These are phyloP conservation scores for Neomicropteryx cornuta DNA, from an alignment of 1,140 invertebrate genomes.

Conservation along the genomic window DNA sequence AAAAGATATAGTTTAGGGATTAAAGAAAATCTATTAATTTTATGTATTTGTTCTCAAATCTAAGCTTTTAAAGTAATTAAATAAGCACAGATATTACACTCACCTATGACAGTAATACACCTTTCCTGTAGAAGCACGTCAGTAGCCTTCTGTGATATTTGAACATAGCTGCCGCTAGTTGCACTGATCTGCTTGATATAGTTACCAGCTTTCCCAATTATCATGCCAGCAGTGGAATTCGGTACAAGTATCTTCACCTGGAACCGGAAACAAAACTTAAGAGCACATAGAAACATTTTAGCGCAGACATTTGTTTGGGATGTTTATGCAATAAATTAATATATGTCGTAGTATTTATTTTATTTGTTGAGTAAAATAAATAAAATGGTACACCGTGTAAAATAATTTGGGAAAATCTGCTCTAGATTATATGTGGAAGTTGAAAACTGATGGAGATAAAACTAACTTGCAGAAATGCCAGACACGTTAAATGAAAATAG, in stretches of 20 bases:
- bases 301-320: conserved; percentile 4
- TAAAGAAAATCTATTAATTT: conserved; percentile 1
- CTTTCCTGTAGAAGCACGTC: conserved; percentile 91
- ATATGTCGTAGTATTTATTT: too few relatives aligned
- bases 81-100: conserved; percentile 19
- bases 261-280: conserved; percentile 24
- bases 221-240: conserved; percentile 98
- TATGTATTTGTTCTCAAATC: conserved; percentile 1
- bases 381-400: too few relatives aligned
- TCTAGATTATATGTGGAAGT: too few relatives aligned
- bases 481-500: too few relatives aligned
- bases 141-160: conserved; percentile 97
- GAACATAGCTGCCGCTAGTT: conserved; percentile 92
- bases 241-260: conserved; percentile 94
- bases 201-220: conserved; percentile 95
- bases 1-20: background rate
- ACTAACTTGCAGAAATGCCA: too few relatives aligned
- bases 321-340: too few relatives aligned
- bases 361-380: too few relatives aligned
- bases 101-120: conserved; percentile 93
- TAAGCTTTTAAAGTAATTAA: background rate
- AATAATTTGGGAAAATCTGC: too few relatives aligned
- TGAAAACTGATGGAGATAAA: too few relatives aligned
- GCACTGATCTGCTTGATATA: conserved; percentile 99
- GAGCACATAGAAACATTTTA: conserved; percentile 4